Evolutionary conservation across 2,888 invertebrate genomes (phyloP).

Genomic region (Caenorhabditis angaria): DNA sequence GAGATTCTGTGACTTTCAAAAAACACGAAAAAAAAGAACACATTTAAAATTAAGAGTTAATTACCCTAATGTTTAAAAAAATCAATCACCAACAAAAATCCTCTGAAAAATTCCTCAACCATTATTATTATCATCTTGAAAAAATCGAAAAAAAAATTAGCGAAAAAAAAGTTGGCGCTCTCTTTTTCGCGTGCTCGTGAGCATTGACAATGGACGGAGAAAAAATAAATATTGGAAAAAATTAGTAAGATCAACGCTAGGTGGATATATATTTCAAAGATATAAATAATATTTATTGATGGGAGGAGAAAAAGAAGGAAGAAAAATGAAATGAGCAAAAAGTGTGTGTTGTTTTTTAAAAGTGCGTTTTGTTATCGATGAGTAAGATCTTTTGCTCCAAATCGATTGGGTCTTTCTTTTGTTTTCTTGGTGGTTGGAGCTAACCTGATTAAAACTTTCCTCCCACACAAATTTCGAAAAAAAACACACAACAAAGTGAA

Average conservation of each 20-base stretch:
- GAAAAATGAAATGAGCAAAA: neutral
- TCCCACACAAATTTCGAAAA: too few species aligned
- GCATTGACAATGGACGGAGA: neutral
- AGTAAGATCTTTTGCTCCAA: neutral
- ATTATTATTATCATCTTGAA: neutral
- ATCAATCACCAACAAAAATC: too few species aligned
- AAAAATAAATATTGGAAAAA: conserved; percentile 2
- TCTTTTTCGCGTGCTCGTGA: neutral
- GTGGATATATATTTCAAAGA: neutral
- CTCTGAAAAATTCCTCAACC: too few species aligned
- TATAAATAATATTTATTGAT: neutral
- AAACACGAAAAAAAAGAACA: too few species aligned
- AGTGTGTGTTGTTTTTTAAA: too few species aligned
- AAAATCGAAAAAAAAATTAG: neutral
- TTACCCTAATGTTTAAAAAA: too few species aligned
- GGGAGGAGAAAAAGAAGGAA: neutral
- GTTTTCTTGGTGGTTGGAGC: neutral
- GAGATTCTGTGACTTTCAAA: too few species aligned
- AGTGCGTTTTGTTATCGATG: neutral
- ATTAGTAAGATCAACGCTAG: neutral
- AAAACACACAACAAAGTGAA: neutral
- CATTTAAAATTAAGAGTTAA: too few species aligned
- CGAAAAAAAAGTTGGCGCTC: neutral
- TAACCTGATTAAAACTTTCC: too few species aligned
- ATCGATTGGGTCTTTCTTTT: neutral